phyloP scores from a whole-genome alignment of 2,888 invertebrate species.

The Yponomeuta sedellus region DNA sequence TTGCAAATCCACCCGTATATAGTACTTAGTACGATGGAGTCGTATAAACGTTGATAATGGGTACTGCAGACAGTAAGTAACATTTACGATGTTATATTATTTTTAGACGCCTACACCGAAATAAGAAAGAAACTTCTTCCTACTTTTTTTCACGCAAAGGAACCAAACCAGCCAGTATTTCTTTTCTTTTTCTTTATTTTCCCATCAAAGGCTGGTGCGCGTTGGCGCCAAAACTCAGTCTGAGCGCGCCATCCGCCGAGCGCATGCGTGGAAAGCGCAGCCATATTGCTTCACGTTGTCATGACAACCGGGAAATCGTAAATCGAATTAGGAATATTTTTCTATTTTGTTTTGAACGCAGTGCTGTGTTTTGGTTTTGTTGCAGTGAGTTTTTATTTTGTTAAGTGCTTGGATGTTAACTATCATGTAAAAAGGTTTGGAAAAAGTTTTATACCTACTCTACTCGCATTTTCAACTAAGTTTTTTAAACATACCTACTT shows the following conservation, averaged over 20 bases:
- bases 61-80: too few relatives aligned
- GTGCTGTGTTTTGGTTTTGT: constrained; percentile 13
- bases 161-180: background rate
- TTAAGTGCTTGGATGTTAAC: background rate
- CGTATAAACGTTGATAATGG: too few relatives aligned
- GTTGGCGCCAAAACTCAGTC: constrained; percentile 62
- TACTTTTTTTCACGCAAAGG: background rate
- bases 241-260: constrained; percentile 36
- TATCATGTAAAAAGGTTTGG: constrained; percentile 1
- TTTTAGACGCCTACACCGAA: too few relatives aligned
- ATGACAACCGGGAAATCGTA: constrained; percentile 46
- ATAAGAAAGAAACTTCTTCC: background rate
- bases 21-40: too few relatives aligned
- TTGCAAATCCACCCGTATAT: too few relatives aligned
- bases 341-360: background rate
- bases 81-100: too few relatives aligned
- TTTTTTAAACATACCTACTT: too few relatives aligned
- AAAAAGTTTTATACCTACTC: background rate
- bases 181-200: background rate
- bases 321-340: constrained; percentile 20
- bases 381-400: constrained; percentile 25
- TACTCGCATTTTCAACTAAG: background rate
- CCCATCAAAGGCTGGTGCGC: background rate
- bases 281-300: constrained; percentile 49
- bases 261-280: constrained; percentile 47